Percentiles rank a stretch among this genome's conserved stretches.
Conservation (phyloP, 2,113 vertebrate species). For the Myotis davidii region DNA sequence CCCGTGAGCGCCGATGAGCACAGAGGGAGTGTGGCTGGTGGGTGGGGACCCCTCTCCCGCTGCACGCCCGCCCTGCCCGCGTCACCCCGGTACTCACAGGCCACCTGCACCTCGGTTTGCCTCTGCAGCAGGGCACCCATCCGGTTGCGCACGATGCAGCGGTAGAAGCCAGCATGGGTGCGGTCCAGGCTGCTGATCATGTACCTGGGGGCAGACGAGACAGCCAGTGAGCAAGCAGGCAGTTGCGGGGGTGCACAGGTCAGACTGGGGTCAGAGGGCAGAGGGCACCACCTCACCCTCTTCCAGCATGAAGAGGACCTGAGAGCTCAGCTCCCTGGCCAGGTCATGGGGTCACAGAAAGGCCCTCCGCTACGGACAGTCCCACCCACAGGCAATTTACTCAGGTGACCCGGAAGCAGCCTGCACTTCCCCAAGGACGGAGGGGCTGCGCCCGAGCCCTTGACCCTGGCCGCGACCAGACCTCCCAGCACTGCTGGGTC, state of each 20-base stretch:
- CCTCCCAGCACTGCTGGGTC: neutral
- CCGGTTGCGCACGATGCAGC: slow-evolving; percentile 96
- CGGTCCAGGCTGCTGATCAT: slow-evolving; percentile 96
- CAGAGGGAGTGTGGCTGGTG: fast-evolving
- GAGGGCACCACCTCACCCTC: neutral
- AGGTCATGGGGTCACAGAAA: neutral
- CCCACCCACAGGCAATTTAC: neutral
- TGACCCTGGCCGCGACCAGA: neutral
- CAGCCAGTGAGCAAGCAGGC: slow-evolving; percentile 56
- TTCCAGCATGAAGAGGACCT: neutral
- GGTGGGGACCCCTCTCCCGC: fast-evolving
- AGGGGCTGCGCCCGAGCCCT: neutral
- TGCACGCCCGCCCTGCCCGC: fast-evolving
- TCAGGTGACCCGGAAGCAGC: neutral
- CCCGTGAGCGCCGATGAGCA: fast-evolving
- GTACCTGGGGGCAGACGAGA: slow-evolving; percentile 86
- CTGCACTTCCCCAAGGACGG: neutral
- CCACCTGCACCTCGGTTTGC: slow-evolving; percentile 97
- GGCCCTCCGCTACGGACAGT: neutral
- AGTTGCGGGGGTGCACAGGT: neutral
- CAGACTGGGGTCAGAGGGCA: neutral
- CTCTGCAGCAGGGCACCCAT: slow-evolving; percentile 96
- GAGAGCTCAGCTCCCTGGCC: neutral
- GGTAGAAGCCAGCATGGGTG: slow-evolving; percentile 96
- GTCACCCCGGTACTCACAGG: slow-evolving; percentile 91